Percentiles rank a stretch among this genome's conserved stretches.
Conservation (phyloP, 2,113 vertebrate species). For the Cavia porcellus region DNA sequence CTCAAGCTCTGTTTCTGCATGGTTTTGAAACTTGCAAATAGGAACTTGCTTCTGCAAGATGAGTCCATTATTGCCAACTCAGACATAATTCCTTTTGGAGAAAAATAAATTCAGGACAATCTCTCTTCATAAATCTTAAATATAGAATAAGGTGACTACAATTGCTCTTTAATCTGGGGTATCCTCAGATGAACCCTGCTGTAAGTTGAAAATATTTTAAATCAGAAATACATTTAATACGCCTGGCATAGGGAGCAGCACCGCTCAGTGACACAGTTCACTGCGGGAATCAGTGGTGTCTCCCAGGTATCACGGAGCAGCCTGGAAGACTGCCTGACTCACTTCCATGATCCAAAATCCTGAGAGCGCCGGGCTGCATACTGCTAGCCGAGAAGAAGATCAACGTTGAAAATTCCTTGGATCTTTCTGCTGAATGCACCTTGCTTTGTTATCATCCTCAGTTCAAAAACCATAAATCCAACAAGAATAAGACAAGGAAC, state of each 20-base stretch:
- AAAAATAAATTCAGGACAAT: neutral
- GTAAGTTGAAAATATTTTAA: neutral
- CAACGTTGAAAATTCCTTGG: neutral
- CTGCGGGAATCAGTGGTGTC: neutral
- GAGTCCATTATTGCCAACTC: neutral
- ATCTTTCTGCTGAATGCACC: too few relatives aligned
- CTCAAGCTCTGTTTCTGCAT: neutral
- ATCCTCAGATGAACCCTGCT: neutral
- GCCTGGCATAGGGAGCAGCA: too few relatives aligned
- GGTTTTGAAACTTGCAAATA: slow-evolving; percentile 13
- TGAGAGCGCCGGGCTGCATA: neutral
- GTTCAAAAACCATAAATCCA: neutral
- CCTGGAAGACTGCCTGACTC: neutral
- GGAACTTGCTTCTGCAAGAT: slow-evolving; percentile 27
- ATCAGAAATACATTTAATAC: neutral
- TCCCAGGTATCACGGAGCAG: neutral
- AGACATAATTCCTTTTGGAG: neutral
- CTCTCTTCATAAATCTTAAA: neutral
- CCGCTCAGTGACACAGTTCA: too few relatives aligned
- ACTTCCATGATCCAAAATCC: rapidly evolving
- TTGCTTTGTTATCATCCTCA: neutral
- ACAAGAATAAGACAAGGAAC: neutral
- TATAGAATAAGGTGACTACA: neutral
- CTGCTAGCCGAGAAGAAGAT: neutral
- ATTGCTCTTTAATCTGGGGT: neutral